Percentiles rank a stretch among this genome's conserved stretches.
Evolutionary conservation across 2,797 vertebrate species (phyloP).

Genomic region (Nothura maculosa): DNA sequence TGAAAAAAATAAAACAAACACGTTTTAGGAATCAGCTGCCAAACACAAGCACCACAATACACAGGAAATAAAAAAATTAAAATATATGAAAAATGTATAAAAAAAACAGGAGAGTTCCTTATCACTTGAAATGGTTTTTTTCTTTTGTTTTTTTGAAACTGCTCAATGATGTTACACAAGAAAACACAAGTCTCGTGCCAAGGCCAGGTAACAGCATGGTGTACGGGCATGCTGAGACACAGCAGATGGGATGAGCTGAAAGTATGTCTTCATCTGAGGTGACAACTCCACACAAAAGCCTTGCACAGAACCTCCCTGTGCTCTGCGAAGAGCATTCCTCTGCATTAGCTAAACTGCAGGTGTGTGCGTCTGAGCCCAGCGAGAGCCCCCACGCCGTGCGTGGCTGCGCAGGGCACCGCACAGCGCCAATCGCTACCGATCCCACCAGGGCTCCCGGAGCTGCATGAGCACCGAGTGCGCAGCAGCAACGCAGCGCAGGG

Average conservation of each 20-base stretch:
- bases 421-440: not conserved
- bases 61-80: constrained; percentile 44
- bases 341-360: not conserved
- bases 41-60: constrained; percentile 36
- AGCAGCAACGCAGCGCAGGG: not conserved
- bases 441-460: not conserved
- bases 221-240: constrained; percentile 29
- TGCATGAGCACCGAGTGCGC: not conserved
- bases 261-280: constrained; percentile 26
- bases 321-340: not conserved
- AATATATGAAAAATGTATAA: constrained; percentile 14
- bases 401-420: not conserved
- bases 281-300: not conserved
- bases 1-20: constrained; percentile 49
- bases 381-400: not conserved
- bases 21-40: constrained; percentile 25
- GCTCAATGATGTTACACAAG: constrained; percentile 48
- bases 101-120: constrained; percentile 23
- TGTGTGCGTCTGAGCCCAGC: constrained; percentile 23
- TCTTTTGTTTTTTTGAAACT: not conserved
- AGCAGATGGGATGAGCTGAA: constrained; percentile 28
- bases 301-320: not conserved
- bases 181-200: constrained; percentile 53
- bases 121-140: not conserved
- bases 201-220: not conserved